Evolutionary conservation across 1,140 invertebrate species (phyloP).

Genomic region (Cotesia glomerata): DNA sequence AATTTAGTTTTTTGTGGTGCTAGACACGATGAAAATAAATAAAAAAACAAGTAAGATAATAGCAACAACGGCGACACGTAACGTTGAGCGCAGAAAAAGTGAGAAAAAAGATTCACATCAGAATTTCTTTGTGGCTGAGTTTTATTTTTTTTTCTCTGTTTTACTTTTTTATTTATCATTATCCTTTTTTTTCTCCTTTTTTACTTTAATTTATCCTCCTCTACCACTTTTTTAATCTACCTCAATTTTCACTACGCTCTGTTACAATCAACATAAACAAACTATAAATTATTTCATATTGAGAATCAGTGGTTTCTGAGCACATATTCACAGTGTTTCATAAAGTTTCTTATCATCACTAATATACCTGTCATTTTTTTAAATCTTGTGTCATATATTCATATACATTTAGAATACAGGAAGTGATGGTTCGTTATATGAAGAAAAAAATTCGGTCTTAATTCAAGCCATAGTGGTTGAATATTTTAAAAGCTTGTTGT

Average conservation of each 20-base stretch:
- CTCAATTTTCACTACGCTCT: not conserved
- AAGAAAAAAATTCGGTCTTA: too few relatives aligned
- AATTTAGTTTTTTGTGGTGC: conserved; percentile 10
- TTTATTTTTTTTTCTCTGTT: conserved; percentile 33
- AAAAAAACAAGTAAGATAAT: conserved; percentile 14
- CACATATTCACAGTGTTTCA: not conserved
- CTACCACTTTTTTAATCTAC: conserved; percentile 4
- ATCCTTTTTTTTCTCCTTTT: not conserved
- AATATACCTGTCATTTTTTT: not conserved
- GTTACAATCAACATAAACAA: conserved; percentile 1
- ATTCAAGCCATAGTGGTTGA: too few relatives aligned
- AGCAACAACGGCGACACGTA: conserved; percentile 48
- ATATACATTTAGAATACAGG: too few relatives aligned
- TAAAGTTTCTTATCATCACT: not conserved
- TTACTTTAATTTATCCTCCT: not conserved
- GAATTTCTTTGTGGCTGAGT: conserved; percentile 39
- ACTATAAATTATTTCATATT: not conserved
- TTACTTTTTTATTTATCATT: conserved; percentile 24
- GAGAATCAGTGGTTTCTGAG: not conserved
- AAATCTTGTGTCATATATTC: too few relatives aligned
- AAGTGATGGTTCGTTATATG: too few relatives aligned
- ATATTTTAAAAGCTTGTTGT: too few relatives aligned
- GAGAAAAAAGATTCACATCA: conserved; percentile 11
- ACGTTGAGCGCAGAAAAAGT: conserved; percentile 48
- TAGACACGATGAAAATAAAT: conserved; percentile 9